Evolutionary conservation across 2,888 invertebrate species (phyloP).

Genomic region (Sepiola atlantica): DNA sequence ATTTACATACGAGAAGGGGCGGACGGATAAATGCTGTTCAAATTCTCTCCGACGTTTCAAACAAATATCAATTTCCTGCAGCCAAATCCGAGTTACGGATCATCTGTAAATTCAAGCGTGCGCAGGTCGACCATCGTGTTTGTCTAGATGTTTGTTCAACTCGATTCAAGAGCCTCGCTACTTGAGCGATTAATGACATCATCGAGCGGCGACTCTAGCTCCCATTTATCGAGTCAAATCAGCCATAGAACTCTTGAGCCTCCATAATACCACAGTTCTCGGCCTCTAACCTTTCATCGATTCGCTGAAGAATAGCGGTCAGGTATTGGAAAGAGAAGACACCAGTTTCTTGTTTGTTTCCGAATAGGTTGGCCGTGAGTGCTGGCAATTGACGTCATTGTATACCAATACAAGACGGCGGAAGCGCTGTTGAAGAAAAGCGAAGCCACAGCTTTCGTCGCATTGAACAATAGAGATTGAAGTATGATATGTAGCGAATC

Average conservation of each 20-base stretch:
- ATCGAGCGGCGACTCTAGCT: background rate
- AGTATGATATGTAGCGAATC: background rate
- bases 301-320: background rate
- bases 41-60: background rate
- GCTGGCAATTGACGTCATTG: background rate
- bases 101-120: background rate
- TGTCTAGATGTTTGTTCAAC: slow-evolving; percentile 13
- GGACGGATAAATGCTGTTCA: background rate
- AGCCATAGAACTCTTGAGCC: background rate
- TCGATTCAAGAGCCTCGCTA: background rate
- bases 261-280: background rate
- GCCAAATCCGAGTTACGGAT: slow-evolving; percentile 5
- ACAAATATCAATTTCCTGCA: slow-evolving; percentile 20
- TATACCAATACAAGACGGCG: background rate
- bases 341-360: background rate
- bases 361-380: background rate
- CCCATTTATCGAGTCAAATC: background rate
- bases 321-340: background rate
- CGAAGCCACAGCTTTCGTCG: background rate
- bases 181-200: slow-evolving; percentile 32
- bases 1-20: background rate
- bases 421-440: background rate
- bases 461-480: background rate
- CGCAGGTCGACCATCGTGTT: background rate
- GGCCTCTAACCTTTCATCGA: slow-evolving; percentile 32